Evolutionary conservation across 2,797 vertebrate species (phyloP), one percentile per base, ranked within the genome.

Genomic region (Squalus acanthias): DNA sequence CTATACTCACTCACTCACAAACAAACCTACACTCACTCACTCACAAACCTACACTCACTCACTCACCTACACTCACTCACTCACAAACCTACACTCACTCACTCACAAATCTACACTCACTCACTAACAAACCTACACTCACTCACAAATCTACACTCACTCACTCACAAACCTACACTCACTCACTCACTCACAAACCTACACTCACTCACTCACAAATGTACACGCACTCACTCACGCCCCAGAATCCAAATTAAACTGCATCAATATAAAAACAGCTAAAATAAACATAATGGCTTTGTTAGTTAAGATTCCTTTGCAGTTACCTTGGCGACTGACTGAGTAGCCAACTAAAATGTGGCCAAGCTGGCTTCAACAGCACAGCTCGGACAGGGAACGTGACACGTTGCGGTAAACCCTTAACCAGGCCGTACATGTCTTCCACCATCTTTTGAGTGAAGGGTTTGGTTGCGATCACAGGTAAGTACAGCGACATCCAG

Each of bases 281-380:
- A 74, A 74, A 57, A 67, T 57, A 76, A 57, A 33, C 57, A 33
- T 0, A 85, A 33, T 74, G 57, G 22, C 50, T 57, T 96, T 33
- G 26, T 95, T 67, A 24, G 15, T 96, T 96, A 46, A 39, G 2
- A 79, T 60, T 96, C 29, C n/a, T n/a, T 96, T n/a, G 6, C n/a
- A 29, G n/a, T 98, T 97, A 99, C 98, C 98, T 97, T 96, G 98
- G 96, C 0, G 98, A 98, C 94, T 98, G 98, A 96, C 96, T 98
- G 96, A 99, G 98, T 82, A 99, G 97, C 98, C 98, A 99, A 97
- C 98, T 98, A 97, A 99, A 97, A 96, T 99, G 98, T 82, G 98
- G 98, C 98, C 98, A 99, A 76, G 98, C 98, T 0, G 96, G 96
- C 74, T 97, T 98, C 1, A 82, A 97, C 97, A 99, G 97, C 97